Conservation (phyloP, 2,797 vertebrate genomes). For the Sebastes hubbsi region DNA sequence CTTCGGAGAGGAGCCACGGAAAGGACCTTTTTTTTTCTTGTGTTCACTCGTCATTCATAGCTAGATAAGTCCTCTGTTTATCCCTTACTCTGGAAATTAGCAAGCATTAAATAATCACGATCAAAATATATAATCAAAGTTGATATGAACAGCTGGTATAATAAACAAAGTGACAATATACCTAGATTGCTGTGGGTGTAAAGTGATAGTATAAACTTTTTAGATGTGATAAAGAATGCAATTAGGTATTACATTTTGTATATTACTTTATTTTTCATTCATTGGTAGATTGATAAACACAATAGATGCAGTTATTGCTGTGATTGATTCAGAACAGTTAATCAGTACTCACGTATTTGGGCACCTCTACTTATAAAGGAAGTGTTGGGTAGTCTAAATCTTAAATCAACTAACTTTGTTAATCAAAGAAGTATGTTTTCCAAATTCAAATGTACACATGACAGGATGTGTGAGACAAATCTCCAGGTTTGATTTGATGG, state of each 20-base stretch:
- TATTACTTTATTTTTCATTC: background rate
- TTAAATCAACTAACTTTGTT: background rate
- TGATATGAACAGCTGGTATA: too few species aligned
- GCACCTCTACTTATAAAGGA: background rate
- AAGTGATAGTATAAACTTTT: too few species aligned
- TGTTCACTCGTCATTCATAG: too few species aligned
- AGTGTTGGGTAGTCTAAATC: background rate
- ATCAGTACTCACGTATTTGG: background rate
- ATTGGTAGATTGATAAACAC: background rate
- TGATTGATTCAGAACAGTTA: background rate
- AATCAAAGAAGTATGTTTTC: background rate
- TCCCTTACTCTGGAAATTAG: too few species aligned
- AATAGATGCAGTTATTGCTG: background rate
- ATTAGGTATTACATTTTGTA: background rate
- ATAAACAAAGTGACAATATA: too few species aligned
- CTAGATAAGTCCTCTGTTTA: too few species aligned
- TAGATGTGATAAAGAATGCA: background rate
- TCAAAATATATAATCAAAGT: too few species aligned
- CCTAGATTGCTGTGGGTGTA: too few species aligned
- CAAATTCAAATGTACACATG: background rate
- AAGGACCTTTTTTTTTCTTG: too few species aligned
- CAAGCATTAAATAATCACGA: too few species aligned
- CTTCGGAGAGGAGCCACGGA: too few species aligned
- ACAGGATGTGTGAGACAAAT: background rate
- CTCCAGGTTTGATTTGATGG: slow-evolving; percentile 2